Evolutionary conservation across 2,797 vertebrate genomes (phyloP), one percentile per base, ranked within the genome.

Genomic region (Phataginus tricuspis): DNA sequence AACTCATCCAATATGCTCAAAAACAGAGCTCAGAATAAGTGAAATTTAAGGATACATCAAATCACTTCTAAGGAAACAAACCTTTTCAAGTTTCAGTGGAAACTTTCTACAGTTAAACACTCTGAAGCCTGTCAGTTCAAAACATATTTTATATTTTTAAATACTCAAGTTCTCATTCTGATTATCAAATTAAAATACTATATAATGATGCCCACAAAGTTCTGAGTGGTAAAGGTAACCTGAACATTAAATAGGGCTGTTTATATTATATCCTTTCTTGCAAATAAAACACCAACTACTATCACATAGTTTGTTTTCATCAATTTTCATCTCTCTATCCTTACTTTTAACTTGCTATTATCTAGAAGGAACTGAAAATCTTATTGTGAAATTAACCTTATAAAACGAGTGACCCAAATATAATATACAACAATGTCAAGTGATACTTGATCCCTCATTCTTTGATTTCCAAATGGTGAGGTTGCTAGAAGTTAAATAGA

Each of bases 341-440:
- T 34, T 42, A 94, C 7, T 82, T 89, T 74, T 86, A 87, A 88
- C 68, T 72, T 45, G 27, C 18, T 57, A 10, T 69, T 93, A 77
- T 80, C 12, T 34, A 71, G 11, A 93, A 94, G 68, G 18, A 96
- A 86, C 15, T 80, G 31, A 83, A 91, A 91, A 39, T 77, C 27
- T 25, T 82, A 87, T 71, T 78, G 10, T 71, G 61, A 86, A 77
- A 55, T 63, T 92, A 90, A 78, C 49, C 27, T 37, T 71, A 18
- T 45, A 94, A 92, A 96, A 68, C 31, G 42, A 61, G 13, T 86
- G 49, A 90, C 0, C 45, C 14, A 90, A 78, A 88, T 42, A 27
- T 19, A 83, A 78, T 27, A 77, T 34, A 86, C 18, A 69, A 86
- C 18, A 69, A 39, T 71, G 23, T 92, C 15, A 85, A 85, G 18